Percentiles rank a stretch among this genome's conserved stretches.
Conservation (phyloP, 2,797 vertebrate genomes). For the Enteromius treurensis region DNA sequence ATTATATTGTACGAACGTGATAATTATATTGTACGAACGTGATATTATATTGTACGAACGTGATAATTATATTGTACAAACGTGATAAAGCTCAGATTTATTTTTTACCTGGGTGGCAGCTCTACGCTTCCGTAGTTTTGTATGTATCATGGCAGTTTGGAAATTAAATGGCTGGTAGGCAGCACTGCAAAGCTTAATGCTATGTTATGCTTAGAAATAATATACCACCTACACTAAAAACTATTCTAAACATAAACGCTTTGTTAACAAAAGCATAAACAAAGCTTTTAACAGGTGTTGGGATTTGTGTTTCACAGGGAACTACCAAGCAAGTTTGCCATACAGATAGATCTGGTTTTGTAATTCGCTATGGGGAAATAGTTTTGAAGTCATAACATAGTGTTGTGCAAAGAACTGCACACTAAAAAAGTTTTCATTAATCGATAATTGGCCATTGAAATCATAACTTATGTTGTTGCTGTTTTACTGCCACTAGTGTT, state of each 20-base stretch:
- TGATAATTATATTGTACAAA: too few relatives aligned
- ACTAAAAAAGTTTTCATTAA: neutral
- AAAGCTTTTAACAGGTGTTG: neutral
- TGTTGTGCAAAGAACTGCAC: neutral
- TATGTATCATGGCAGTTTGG: neutral
- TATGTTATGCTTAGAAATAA: neutral
- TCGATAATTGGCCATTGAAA: neutral
- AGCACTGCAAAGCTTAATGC: neutral
- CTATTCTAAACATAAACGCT: neutral
- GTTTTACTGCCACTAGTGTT: neutral
- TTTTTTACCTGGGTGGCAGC: too few relatives aligned
- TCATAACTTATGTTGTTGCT: neutral
- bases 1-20: too few relatives aligned
- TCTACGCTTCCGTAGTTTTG: too few relatives aligned
- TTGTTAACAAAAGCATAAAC: neutral
- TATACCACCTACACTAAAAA: neutral
- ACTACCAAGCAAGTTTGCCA: neutral
- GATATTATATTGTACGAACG: too few relatives aligned
- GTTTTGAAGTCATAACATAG: neutral
- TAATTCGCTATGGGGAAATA: neutral
- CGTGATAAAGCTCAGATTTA: too few relatives aligned
- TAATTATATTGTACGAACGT: too few relatives aligned
- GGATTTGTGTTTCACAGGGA: neutral
- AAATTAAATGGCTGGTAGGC: neutral
- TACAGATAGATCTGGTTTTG: neutral